phyloP scores from a whole-genome alignment of 1,140 invertebrate species.

The Laodelphax striatellus region DNA sequence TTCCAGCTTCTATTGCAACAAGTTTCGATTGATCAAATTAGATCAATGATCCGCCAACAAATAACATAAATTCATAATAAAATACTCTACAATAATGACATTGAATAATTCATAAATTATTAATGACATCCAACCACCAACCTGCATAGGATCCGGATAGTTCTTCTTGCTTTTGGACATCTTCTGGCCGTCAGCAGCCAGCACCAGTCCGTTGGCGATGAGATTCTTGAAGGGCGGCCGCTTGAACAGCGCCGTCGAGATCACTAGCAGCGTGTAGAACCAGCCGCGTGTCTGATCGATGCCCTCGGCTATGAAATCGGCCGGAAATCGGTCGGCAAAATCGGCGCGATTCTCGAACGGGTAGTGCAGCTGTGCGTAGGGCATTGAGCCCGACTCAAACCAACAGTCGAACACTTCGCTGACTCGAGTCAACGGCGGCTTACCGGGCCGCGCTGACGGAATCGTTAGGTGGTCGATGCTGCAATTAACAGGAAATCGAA shows the following conservation, averaged over 20 bases:
- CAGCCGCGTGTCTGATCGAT: constrained; percentile 97
- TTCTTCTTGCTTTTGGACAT: constrained; percentile 99
- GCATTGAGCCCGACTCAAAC: constrained; percentile 99
- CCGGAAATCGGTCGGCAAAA: constrained; percentile 94
- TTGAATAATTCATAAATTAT: too few species aligned
- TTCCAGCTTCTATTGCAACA: too few species aligned
- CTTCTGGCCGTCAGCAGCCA: constrained; percentile 95
- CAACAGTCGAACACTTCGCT: constrained; percentile 98
- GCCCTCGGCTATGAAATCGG: constrained; percentile 98
- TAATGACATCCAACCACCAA: constrained; percentile 6
- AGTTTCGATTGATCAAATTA: too few species aligned
- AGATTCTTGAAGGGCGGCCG: constrained; percentile 97
- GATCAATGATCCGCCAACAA: too few species aligned
- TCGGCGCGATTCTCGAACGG: constrained; percentile 87
- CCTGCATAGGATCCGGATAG: constrained; percentile 89
- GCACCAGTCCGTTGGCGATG: constrained; percentile 88
- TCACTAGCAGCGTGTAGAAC: constrained; percentile 93
- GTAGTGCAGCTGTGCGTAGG: constrained; percentile 94
- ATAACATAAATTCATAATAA: too few species aligned
- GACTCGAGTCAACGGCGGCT: constrained; percentile 72
- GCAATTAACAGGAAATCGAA: constrained; percentile 12
- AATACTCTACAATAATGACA: too few species aligned
- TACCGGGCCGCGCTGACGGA: constrained; percentile 72
- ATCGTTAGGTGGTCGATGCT: constrained; percentile 88
- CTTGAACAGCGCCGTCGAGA: constrained; percentile 92